Conservation (phyloP, 2,113 vertebrate species). For the Daboia siamensis region DNA sequence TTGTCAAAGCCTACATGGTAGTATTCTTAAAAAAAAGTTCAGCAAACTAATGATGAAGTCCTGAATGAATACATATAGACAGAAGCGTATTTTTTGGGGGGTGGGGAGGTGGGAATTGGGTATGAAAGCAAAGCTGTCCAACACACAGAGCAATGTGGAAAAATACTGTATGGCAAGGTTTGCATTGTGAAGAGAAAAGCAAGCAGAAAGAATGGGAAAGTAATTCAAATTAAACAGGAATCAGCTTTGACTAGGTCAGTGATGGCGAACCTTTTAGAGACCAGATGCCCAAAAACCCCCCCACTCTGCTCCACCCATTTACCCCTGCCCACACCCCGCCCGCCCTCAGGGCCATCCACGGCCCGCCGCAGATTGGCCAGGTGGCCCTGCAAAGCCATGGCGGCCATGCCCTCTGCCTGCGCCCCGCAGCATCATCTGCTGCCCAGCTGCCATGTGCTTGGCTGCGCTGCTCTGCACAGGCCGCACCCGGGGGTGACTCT, state of each 20-base stretch:
- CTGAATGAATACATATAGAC: slow-evolving; percentile 19
- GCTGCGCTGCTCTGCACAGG: no score
- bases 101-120: not conserved
- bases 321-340: no score
- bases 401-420: no score
- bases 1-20: slow-evolving; percentile 77
- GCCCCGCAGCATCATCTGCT: no score
- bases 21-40: slow-evolving; percentile 74
- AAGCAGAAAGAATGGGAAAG: slow-evolving; percentile 2
- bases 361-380: no score
- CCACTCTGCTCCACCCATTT: no score
- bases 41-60: slow-evolving; percentile 60
- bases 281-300: no score
- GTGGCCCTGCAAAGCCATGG: no score
- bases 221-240: not conserved
- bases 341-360: no score
- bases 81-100: not conserved
- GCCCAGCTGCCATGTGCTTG: no score
- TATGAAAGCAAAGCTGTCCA: slow-evolving; percentile 4
- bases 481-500: no score
- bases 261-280: no score
- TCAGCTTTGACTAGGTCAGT: not conserved
- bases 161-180: slow-evolving; percentile 19
- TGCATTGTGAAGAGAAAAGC: slow-evolving; percentile 14
- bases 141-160: slow-evolving; percentile 22